phyloP scores from a whole-genome alignment of 35 echinoderm and acorn worm species.

The Nesometra sesokonis region DNA sequence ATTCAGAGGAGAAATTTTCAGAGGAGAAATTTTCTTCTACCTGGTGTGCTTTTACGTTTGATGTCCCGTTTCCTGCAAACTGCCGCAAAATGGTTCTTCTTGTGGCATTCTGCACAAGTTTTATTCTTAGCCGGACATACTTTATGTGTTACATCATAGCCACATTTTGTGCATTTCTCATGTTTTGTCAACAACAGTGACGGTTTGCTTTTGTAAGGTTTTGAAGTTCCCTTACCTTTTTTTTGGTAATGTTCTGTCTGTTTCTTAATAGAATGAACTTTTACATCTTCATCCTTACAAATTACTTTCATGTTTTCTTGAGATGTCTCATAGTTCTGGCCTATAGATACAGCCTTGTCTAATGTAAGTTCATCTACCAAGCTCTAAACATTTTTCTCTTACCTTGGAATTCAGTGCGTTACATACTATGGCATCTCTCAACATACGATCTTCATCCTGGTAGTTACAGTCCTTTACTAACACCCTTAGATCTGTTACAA shows the following conservation, averaged over 20 bases:
- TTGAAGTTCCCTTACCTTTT: background rate
- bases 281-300: background rate
- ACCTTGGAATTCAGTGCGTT: background rate
- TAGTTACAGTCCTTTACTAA: slow-evolving; percentile 63
- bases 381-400: slow-evolving; percentile 62
- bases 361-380: slow-evolving; percentile 46
- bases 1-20: background rate
- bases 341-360: slow-evolving; percentile 1
- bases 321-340: slow-evolving; percentile 12
- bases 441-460: slow-evolving; percentile 53
- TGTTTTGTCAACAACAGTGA: background rate
- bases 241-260: background rate
- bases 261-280: background rate
- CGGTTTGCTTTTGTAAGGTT: background rate
- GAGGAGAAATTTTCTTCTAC: background rate
- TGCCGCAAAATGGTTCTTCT: slow-evolving; percentile 50
- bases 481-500: slow-evolving; percentile 55
- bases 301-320: slow-evolving; percentile 2
- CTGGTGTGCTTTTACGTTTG: background rate
- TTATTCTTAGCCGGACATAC: slow-evolving; percentile 52
- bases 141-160: slow-evolving; percentile 18
- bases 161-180: slow-evolving; percentile 47
- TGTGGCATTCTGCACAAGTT: slow-evolving; percentile 25
- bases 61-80: slow-evolving; percentile 24
- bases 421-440: slow-evolving; percentile 44